These are phyloP conservation scores for Rostratula benghalensis DNA, from an alignment of 2,113 vertebrate genomes.

Conservation along the genomic window DNA sequence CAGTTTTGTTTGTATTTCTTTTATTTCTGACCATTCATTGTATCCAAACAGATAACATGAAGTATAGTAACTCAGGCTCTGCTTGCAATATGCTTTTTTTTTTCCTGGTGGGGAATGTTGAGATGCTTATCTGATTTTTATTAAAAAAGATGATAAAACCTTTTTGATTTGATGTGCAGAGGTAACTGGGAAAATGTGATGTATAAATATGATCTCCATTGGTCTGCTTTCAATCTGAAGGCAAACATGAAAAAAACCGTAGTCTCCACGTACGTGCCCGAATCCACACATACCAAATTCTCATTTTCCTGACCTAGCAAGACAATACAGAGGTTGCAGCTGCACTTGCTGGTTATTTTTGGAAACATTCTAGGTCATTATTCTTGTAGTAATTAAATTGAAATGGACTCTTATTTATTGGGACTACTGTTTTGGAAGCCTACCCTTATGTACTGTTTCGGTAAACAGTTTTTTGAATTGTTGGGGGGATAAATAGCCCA, in stretches of 20 bases:
- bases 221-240: not conserved
- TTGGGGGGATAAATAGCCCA: accelerated
- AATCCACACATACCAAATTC: not conserved
- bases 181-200: not conserved
- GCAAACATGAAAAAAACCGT: not conserved
- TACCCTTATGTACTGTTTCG: not conserved
- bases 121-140: not conserved
- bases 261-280: not conserved
- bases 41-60: not conserved
- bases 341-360: not conserved
- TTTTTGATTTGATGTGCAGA: not conserved
- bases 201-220: not conserved
- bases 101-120: not conserved
- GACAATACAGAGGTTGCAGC: not conserved
- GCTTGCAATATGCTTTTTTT: not conserved
- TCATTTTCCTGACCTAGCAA: not conserved
- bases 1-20: not conserved
- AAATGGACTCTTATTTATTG: not conserved
- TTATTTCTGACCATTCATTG: not conserved
- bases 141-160: not conserved
- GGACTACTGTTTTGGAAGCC: not conserved
- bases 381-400: not conserved
- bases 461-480: not conserved
- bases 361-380: not conserved
- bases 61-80: not conserved